These are phyloP conservation scores for Periplaneta americana DNA, from an alignment of 1,140 invertebrate genomes.

Conservation along the genomic window DNA sequence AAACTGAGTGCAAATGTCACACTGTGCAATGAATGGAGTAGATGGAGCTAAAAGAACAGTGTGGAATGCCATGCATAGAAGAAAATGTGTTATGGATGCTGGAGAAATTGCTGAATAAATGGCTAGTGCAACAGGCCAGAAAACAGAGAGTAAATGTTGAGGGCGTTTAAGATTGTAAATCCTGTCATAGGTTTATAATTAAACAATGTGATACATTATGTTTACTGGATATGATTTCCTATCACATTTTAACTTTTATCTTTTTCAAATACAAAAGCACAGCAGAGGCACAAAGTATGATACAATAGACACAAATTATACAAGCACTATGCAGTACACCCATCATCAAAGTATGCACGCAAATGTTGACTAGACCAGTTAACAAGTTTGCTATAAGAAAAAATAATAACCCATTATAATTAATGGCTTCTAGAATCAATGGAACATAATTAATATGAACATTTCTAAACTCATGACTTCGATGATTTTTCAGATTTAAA, in stretches of 20 bases:
- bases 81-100: too few species aligned
- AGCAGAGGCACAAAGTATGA: slow-evolving; percentile 22
- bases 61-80: too few species aligned
- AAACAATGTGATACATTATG: too few species aligned
- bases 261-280: slow-evolving; percentile 12
- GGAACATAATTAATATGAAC: slow-evolving; percentile 36
- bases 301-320: slow-evolving; percentile 53
- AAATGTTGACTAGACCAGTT: slow-evolving; percentile 73
- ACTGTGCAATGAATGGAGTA: too few species aligned
- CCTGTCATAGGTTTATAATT: too few species aligned
- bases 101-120: too few species aligned
- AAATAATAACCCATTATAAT: slow-evolving; percentile 69
- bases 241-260: slow-evolving; percentile 17
- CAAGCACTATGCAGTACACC: slow-evolving; percentile 39
- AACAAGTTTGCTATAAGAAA: slow-evolving; percentile 74
- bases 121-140: too few species aligned
- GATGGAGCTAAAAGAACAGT: too few species aligned
- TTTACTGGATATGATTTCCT: too few species aligned
- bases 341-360: slow-evolving; percentile 52
- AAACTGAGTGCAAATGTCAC: too few species aligned
- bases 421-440: slow-evolving; percentile 56
- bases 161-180: too few species aligned
- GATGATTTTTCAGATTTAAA: neutral
- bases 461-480: slow-evolving; percentile 13
- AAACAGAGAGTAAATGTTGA: too few species aligned